Evolutionary conservation across 2,113 vertebrate genomes (phyloP).

Genomic region (Noturus placidus): DNA sequence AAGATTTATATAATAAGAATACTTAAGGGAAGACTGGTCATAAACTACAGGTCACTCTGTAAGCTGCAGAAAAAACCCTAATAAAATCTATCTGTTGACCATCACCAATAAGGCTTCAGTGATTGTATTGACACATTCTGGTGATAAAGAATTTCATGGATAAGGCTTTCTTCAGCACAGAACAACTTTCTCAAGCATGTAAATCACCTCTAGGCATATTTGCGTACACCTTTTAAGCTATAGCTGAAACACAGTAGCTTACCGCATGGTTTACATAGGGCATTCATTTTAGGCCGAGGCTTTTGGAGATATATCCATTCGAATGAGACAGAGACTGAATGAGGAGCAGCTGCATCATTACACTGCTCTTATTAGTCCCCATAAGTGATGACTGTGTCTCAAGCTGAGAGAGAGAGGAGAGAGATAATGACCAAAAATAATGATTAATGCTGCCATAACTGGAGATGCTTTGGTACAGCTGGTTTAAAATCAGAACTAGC

Average conservation of each 20-base stretch:
- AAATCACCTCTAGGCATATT: background rate
- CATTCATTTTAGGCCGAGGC: background rate
- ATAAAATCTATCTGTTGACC: background rate
- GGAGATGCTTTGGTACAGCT: conserved; percentile 27
- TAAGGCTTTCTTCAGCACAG: background rate
- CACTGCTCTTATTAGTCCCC: background rate
- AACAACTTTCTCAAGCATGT: background rate
- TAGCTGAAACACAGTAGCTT: background rate
- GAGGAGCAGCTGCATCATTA: conserved; percentile 25
- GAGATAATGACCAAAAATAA: conserved; percentile 27
- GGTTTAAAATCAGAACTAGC: conserved; percentile 46
- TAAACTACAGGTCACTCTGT: background rate
- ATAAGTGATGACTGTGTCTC: conserved; percentile 6
- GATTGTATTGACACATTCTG: conserved; percentile 32
- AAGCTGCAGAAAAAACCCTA: background rate
- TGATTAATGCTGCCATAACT: conserved; percentile 12
- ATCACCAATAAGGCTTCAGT: background rate
- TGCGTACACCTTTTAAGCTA: background rate
- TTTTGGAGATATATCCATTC: background rate
- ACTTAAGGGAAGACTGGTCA: background rate
- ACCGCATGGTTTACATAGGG: background rate
- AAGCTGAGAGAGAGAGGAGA: conserved; percentile 26
- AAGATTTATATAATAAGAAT: background rate
- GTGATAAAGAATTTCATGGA: background rate
- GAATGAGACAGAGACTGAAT: background rate